Evolutionary conservation across 2,113 vertebrate species (phyloP).

Genomic region (Garra rufa): DNA sequence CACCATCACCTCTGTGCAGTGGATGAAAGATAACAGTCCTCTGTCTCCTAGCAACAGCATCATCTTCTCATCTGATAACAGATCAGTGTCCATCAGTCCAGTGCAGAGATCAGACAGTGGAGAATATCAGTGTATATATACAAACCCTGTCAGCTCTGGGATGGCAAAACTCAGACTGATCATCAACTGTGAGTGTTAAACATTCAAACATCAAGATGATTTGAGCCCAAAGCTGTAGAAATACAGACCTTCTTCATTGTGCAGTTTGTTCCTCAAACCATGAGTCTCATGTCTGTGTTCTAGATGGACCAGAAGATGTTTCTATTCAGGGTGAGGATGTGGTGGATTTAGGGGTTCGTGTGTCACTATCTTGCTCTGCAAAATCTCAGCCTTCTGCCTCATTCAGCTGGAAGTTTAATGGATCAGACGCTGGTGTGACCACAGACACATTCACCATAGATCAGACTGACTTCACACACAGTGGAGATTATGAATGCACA

Average conservation of each 20-base stretch:
- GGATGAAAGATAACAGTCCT: constrained; percentile 50
- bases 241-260: not conserved
- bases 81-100: constrained; percentile 46
- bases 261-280: not conserved
- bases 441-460: constrained; percentile 37
- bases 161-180: not conserved
- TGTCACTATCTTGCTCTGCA: constrained; percentile 61
- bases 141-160: constrained; percentile 52
- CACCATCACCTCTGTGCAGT: constrained; percentile 21
- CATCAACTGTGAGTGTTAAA: constrained; percentile 59
- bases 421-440: constrained; percentile 2
- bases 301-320: constrained; percentile 69
- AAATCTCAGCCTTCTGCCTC: constrained; percentile 55
- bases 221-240: not conserved
- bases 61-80: constrained; percentile 28
- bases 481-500: constrained; percentile 61
- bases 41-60: constrained; percentile 43
- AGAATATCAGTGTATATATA: constrained; percentile 58
- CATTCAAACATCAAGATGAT: not conserved
- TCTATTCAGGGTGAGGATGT: constrained; percentile 41
- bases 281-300: constrained; percentile 5
- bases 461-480: not conserved
- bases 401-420: constrained; percentile 64
- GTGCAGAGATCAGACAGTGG: constrained; percentile 51
- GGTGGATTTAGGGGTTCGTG: not conserved